Evolutionary conservation across 2,797 vertebrate species (phyloP).

Genomic region (Lemur catta): DNA sequence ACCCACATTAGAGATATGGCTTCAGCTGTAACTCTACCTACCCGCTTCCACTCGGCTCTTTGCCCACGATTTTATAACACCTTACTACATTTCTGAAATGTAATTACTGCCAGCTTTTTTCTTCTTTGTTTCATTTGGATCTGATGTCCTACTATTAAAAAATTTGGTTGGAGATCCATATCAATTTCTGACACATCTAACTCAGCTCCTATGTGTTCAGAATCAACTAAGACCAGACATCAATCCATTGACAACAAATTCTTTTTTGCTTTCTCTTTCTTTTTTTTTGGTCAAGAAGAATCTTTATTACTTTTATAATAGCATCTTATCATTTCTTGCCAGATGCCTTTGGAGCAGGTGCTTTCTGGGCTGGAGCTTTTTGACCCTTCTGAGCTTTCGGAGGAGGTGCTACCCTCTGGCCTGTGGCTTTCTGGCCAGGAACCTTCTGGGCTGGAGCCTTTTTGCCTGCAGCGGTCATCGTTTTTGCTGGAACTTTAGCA

Average conservation of each 20-base stretch:
- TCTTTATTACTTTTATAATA: too few species aligned
- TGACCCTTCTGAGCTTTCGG: too few species aligned
- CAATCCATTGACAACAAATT: neutral
- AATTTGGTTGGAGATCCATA: neutral
- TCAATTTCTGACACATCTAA: neutral
- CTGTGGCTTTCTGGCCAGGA: too few species aligned
- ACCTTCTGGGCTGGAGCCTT: too few species aligned
- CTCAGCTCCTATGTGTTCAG: neutral
- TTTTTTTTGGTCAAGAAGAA: too few species aligned
- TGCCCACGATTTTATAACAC: neutral
- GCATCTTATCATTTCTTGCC: too few species aligned
- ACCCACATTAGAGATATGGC: neutral
- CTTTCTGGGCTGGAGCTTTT: too few species aligned
- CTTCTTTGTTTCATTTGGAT: neutral
- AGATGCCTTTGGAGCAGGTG: too few species aligned
- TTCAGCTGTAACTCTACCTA: neutral
- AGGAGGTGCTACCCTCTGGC: too few species aligned
- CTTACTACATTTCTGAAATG: neutral
- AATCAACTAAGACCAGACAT: neutral
- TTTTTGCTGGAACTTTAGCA: too few species aligned
- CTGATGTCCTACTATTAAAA: conserved; percentile 15
- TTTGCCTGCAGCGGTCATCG: too few species aligned
- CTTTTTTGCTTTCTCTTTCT: too few species aligned
- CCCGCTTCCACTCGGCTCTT: neutral
- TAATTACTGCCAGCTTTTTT: neutral